phyloP scores from a whole-genome alignment of 30 jellyfish, hydroid and myxozoan species.

The Hydractinia symbiolongicarpus region DNA sequence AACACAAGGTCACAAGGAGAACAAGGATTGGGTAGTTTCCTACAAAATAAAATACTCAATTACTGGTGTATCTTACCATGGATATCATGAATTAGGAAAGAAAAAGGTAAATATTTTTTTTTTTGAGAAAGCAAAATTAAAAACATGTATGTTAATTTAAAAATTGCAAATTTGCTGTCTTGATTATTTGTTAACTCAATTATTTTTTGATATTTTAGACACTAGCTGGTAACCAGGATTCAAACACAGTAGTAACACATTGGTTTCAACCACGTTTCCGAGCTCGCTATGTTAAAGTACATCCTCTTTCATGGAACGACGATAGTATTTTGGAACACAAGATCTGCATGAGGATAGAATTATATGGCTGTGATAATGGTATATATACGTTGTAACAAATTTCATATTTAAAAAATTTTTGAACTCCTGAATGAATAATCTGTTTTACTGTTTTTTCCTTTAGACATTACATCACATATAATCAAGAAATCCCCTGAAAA shows the following conservation, averaged over 20 bases:
- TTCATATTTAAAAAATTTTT: neutral
- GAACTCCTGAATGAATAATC: neutral
- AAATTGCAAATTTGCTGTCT: neutral
- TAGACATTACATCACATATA: slow-evolving; percentile 56
- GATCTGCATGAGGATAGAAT: slow-evolving; percentile 78
- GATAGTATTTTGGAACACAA: slow-evolving; percentile 63
- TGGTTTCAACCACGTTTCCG: slow-evolving; percentile 83
- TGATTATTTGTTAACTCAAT: too few species aligned
- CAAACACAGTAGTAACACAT: slow-evolving; percentile 64
- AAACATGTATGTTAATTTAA: neutral
- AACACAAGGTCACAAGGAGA: slow-evolving; percentile 80
- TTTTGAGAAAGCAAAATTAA: neutral
- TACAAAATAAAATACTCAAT: slow-evolving; percentile 43
- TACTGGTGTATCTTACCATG: slow-evolving; percentile 47
- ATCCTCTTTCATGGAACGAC: slow-evolving; percentile 74
- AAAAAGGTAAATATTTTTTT: slow-evolving; percentile 37
- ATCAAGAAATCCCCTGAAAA: slow-evolving; percentile 36
- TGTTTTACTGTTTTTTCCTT: neutral
- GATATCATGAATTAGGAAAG: slow-evolving; percentile 51
- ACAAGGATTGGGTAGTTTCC: slow-evolving; percentile 75
- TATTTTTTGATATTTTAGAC: slow-evolving; percentile 24
- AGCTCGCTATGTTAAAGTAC: slow-evolving; percentile 53
- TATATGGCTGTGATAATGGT: slow-evolving; percentile 80
- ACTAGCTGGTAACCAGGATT: slow-evolving; percentile 60
- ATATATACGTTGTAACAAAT: neutral